phyloP scores from a whole-genome alignment of 2,113 vertebrate species.

The Ceyx melanurus region DNA sequence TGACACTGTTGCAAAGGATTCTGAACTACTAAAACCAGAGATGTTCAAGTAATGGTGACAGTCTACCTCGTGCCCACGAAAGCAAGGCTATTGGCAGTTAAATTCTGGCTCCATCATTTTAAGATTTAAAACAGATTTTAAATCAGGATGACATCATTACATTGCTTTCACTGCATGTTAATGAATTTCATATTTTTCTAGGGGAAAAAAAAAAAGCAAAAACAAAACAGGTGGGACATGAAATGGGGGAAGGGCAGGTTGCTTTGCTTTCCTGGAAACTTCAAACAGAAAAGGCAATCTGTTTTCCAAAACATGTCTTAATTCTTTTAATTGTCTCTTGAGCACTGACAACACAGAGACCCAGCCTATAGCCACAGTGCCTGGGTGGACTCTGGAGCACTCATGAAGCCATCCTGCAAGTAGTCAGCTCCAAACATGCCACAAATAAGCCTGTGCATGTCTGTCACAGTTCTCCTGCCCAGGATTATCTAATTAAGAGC shows the following conservation, averaged over 20 bases:
- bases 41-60: not conserved
- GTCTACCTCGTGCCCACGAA: not conserved
- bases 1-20: not conserved
- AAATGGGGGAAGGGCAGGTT: not conserved
- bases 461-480: not conserved
- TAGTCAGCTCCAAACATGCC: not conserved
- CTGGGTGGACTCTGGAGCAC: not conserved
- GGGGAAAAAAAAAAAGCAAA: not conserved
- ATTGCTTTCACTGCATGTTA: conserved; percentile 60
- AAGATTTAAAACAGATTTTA: conserved; percentile 65
- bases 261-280: conserved; percentile 24
- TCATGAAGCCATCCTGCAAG: accelerated
- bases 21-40: not conserved
- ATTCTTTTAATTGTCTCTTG: not conserved
- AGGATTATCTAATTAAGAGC: not conserved
- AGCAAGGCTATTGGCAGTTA: conserved; percentile 11
- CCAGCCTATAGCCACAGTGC: accelerated
- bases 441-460: accelerated
- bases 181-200: conserved; percentile 63
- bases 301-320: not conserved
- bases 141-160: conserved; percentile 43
- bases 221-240: conserved; percentile 54
- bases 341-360: not conserved
- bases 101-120: conserved; percentile 3
- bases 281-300: conserved; percentile 3